Conservation (phyloP, 1,140 invertebrate species). For the Danaus plexippus region DNA sequence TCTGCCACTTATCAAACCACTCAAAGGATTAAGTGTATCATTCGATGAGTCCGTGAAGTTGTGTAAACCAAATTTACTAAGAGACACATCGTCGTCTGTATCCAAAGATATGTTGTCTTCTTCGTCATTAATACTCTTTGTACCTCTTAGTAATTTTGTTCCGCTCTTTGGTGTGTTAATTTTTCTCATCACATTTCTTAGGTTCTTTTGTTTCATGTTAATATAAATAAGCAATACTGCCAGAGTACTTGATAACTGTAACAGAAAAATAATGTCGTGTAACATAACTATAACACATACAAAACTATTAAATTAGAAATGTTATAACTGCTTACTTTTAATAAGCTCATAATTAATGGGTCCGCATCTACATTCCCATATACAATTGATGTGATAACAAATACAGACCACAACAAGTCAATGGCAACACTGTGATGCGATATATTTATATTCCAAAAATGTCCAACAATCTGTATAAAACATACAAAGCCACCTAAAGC, state of each 20-base stretch:
- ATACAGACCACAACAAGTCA: conserved; percentile 53
- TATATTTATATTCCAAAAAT: conserved; percentile 49
- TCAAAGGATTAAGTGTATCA: conserved; percentile 43
- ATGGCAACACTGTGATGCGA: conserved; percentile 44
- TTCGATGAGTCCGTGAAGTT: conserved; percentile 56
- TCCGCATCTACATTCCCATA: conserved; percentile 31
- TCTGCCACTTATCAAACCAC: conserved; percentile 45
- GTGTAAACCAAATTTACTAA: conserved; percentile 59
- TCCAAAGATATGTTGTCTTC: conserved; percentile 44
- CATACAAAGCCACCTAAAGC: conserved; percentile 46
- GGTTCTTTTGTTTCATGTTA: conserved; percentile 34
- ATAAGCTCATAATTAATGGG: conserved; percentile 37
- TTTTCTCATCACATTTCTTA: conserved; percentile 26
- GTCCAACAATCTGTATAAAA: conserved; percentile 54
- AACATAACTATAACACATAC: conserved; percentile 1
- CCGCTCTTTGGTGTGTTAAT: conserved; percentile 40
- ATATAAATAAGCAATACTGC: conserved; percentile 46
- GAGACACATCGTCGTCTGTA: conserved; percentile 60
- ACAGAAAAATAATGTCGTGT: conserved; percentile 18
- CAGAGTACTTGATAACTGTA: conserved; percentile 45
- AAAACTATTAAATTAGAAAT: conserved; percentile 7
- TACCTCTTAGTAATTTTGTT: conserved; percentile 39
- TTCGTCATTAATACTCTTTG: conserved; percentile 37
- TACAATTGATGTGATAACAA: conserved; percentile 41
- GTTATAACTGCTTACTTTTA: conserved; percentile 45